Conservation (phyloP, 1,140 invertebrate genomes). For the Brachionus calyciflorus region DNA sequence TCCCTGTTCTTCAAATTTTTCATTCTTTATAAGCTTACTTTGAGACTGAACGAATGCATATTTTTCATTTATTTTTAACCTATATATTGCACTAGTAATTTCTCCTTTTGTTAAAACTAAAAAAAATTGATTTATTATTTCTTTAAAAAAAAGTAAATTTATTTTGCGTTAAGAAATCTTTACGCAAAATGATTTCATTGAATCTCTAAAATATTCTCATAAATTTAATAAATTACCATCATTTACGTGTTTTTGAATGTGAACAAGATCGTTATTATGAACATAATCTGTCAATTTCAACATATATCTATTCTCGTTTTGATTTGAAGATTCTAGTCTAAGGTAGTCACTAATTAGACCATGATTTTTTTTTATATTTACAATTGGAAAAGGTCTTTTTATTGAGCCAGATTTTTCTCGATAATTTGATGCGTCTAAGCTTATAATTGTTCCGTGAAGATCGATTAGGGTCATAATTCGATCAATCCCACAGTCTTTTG, state of each 20-base stretch:
- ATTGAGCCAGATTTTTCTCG: background rate
- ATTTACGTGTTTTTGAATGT: constrained; percentile 45
- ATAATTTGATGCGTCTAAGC: background rate
- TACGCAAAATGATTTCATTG: too few relatives aligned
- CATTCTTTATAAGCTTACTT: constrained; percentile 1
- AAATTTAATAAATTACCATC: background rate
- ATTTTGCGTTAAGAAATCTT: too few relatives aligned
- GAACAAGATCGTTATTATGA: constrained; percentile 20
- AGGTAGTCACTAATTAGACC: background rate
- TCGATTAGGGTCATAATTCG: constrained; percentile 6
- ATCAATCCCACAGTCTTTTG: background rate
- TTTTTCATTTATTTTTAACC: constrained; percentile 31
- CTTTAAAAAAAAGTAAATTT: too few relatives aligned
- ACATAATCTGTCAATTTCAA: background rate
- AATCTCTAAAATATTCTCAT: background rate
- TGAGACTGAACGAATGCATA: constrained; percentile 35
- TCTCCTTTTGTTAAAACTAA: constrained; percentile 39
- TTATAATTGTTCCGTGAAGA: background rate
- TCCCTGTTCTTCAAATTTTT: background rate
- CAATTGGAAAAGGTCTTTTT: background rate
- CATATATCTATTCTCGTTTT: background rate
- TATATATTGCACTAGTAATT: constrained; percentile 7
- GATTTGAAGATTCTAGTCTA: background rate
- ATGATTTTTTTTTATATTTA: background rate
- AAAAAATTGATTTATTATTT: too few relatives aligned